These are phyloP conservation scores for Dryocosmus kuriphilus DNA, from an alignment of 2,888 invertebrate species.

Conservation along the genomic window DNA sequence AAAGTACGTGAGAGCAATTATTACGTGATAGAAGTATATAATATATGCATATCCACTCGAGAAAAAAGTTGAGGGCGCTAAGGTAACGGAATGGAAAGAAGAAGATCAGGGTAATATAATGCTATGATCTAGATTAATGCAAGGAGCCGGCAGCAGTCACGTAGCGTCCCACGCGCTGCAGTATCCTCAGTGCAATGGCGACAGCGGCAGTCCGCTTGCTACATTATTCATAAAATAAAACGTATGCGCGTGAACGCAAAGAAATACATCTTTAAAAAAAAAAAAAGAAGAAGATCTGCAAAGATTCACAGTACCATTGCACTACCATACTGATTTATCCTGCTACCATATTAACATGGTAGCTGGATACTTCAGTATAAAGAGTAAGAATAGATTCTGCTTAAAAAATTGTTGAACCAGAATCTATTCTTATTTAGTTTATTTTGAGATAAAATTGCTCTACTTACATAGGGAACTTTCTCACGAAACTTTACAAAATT, in stretches of 20 bases:
- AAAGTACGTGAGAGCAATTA: constrained; percentile 25
- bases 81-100: constrained; percentile 62
- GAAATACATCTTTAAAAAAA: constrained; percentile 24
- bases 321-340: neutral
- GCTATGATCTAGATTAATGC: constrained; percentile 74
- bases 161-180: constrained; percentile 70
- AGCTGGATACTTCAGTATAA: too few species aligned
- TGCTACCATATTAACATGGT: too few species aligned
- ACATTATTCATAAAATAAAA: constrained; percentile 43
- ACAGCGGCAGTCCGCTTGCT: constrained; percentile 48
- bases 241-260: constrained; percentile 47
- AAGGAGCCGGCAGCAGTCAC: constrained; percentile 64
- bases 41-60: constrained; percentile 31
- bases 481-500: neutral
- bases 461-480: neutral
- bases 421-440: too few species aligned
- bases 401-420: too few species aligned
- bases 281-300: neutral
- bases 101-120: constrained; percentile 66
- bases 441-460: too few species aligned
- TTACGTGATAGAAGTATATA: constrained; percentile 17
- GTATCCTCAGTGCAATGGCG: constrained; percentile 60
- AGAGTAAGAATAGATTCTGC: too few species aligned
- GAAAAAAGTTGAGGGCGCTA: constrained; percentile 37
- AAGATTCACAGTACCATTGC: constrained; percentile 1